Evolutionary conservation across 2,797 vertebrate genomes (phyloP).

Genomic region (Zonotrichia albicollis): DNA sequence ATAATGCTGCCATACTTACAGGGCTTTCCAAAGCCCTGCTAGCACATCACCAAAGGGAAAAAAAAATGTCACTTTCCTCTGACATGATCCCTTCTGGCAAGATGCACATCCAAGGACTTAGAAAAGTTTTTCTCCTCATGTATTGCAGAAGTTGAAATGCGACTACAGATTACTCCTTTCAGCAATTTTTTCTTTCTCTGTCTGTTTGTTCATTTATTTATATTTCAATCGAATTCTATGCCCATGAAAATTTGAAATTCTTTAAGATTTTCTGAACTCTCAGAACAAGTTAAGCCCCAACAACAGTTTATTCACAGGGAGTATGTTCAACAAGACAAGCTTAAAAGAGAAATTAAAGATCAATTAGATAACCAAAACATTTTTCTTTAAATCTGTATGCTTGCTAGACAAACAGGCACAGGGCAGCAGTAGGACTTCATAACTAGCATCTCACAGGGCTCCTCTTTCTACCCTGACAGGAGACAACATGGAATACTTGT

Average conservation of each 20-base stretch:
- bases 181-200: neutral
- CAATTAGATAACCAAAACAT: neutral
- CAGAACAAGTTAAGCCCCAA: neutral
- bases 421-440: neutral
- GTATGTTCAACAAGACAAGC: neutral
- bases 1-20: neutral
- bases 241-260: neutral
- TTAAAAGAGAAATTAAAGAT: constrained; percentile 12
- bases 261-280: neutral
- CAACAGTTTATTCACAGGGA: neutral
- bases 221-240: neutral
- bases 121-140: neutral
- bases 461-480: neutral
- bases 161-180: neutral
- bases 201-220: neutral
- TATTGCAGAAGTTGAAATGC: neutral
- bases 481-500: neutral
- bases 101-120: neutral
- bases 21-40: neutral
- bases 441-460: neutral
- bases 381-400: neutral
- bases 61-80: neutral
- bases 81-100: neutral
- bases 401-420: neutral
- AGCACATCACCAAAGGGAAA: neutral